Conservation (phyloP, 2,888 invertebrate genomes). For the Heliconius charithonia region DNA sequence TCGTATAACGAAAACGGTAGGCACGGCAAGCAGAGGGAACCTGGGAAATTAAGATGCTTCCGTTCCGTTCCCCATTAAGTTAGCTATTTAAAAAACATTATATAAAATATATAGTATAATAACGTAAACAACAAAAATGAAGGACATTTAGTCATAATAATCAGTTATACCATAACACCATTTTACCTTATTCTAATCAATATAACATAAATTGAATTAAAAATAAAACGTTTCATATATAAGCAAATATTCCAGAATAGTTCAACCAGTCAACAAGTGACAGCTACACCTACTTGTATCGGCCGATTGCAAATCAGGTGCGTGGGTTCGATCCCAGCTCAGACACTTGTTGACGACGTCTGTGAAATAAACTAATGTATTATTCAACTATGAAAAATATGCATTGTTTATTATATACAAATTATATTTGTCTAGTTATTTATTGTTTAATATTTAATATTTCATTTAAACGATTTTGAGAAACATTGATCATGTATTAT, state of each 20-base stretch:
- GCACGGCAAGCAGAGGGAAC: too few relatives aligned
- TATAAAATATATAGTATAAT: too few relatives aligned
- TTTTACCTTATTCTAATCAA: background rate
- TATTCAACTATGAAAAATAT: conserved; percentile 70
- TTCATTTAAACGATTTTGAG: background rate
- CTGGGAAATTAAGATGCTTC: too few relatives aligned
- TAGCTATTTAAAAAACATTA: too few relatives aligned
- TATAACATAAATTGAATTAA: conserved; percentile 16
- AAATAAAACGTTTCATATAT: background rate
- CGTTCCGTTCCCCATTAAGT: too few relatives aligned
- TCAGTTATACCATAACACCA: too few relatives aligned
- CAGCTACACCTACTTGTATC: conserved; percentile 45
- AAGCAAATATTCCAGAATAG: conserved; percentile 40
- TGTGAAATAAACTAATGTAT: conserved; percentile 71
- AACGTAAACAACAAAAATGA: too few relatives aligned
- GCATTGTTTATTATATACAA: conserved; percentile 49
- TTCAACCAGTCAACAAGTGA: conserved; percentile 34
- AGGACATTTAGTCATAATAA: too few relatives aligned
- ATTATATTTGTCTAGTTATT: conserved; percentile 40
- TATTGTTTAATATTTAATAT: background rate
- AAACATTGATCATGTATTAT: too few relatives aligned
- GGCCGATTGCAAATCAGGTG: conserved; percentile 73
- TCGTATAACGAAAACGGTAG: too few relatives aligned
- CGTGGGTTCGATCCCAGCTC: conserved; percentile 73
- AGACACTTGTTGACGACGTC: conserved; percentile 64